Percentiles rank a stretch among this genome's conserved stretches.
Evolutionary conservation across 2,888 invertebrate genomes (phyloP).

Genomic region (Acrobasis repandana): DNA sequence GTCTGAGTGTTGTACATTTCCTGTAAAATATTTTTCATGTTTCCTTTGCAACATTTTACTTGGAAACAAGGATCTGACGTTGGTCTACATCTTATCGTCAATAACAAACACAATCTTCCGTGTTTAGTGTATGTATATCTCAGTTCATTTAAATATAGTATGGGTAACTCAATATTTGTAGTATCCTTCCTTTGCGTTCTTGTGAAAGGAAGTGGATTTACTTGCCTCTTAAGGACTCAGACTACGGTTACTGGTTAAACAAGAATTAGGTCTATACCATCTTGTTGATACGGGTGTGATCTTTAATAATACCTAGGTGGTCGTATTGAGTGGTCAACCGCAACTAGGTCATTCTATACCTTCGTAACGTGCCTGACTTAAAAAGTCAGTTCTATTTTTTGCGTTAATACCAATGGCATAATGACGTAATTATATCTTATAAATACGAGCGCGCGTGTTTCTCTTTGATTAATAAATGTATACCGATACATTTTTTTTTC

Average conservation of each 20-base stretch:
- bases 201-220: constrained; percentile 60
- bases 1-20: neutral
- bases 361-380: neutral
- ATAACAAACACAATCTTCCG: constrained; percentile 7
- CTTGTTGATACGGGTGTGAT: constrained; percentile 26
- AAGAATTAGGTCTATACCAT: constrained; percentile 13
- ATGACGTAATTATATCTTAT: too few relatives aligned
- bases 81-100: neutral
- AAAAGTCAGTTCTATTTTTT: neutral
- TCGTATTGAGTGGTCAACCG: constrained; percentile 30
- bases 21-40: constrained; percentile 1
- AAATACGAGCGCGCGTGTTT: too few relatives aligned
- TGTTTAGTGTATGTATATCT: neutral
- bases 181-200: constrained; percentile 56
- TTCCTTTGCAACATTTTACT: neutral
- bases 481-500: too few relatives aligned
- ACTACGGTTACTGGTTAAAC: constrained; percentile 18
- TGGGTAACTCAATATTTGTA: constrained; percentile 58
- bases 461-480: too few relatives aligned
- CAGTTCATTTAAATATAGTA: constrained; percentile 10
- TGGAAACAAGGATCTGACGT: neutral
- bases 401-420: too few relatives aligned
- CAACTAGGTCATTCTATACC: constrained; percentile 36
- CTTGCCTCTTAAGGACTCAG: constrained; percentile 37
- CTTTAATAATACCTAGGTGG: constrained; percentile 39